These are phyloP conservation scores for Melanerpes formicivorus DNA, from an alignment of 2,113 vertebrate species.

Conservation along the genomic window DNA sequence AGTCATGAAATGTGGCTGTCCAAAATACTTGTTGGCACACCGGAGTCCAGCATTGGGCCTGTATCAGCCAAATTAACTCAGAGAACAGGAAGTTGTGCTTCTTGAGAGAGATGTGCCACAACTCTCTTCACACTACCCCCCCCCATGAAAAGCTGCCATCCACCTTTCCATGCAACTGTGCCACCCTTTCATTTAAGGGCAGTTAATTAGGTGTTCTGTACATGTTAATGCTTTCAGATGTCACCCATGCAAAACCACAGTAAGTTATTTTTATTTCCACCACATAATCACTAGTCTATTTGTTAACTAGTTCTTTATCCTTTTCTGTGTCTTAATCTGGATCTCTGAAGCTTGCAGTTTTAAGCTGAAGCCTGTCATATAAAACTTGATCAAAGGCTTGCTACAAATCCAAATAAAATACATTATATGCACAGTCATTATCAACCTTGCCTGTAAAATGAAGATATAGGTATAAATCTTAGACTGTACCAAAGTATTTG, in stretches of 20 bases:
- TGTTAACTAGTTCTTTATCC: slow-evolving; percentile 36
- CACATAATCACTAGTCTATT: background rate
- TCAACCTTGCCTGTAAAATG: slow-evolving; percentile 41
- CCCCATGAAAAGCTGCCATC: background rate
- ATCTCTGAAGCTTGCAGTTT: slow-evolving; percentile 49
- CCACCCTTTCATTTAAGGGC: background rate
- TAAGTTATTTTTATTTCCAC: background rate
- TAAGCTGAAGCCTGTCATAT: slow-evolving; percentile 38
- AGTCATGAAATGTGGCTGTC: background rate
- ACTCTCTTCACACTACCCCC: background rate
- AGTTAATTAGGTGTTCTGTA: background rate
- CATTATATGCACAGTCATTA: slow-evolving; percentile 28
- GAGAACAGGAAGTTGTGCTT: background rate
- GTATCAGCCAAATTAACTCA: background rate
- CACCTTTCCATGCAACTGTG: background rate
- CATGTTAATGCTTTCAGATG: background rate
- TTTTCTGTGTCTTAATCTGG: slow-evolving; percentile 29
- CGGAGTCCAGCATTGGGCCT: background rate
- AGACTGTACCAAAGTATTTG: background rate
- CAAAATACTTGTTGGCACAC: background rate
- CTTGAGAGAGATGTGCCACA: background rate
- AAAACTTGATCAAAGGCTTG: slow-evolving; percentile 56
- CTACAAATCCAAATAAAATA: slow-evolving; percentile 61
- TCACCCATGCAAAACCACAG: background rate
- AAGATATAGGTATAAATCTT: slow-evolving; percentile 30